Percentiles rank a stretch among this genome's conserved stretches.
Conservation (phyloP, 2,888 invertebrate species). For the Encarsia formosa region DNA sequence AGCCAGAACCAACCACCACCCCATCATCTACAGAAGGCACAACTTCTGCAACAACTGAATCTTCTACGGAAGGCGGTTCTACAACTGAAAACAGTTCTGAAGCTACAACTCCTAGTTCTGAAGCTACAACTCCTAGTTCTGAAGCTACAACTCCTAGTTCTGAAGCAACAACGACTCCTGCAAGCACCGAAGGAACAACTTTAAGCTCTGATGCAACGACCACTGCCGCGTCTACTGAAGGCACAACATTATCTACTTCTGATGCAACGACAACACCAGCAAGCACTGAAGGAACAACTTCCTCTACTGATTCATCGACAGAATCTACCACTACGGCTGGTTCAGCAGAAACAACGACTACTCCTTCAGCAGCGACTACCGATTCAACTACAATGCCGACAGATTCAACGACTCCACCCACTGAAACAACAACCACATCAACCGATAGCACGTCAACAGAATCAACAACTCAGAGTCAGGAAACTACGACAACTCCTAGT, state of each 20-base stretch:
- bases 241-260: neutral
- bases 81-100: constrained; percentile 7
- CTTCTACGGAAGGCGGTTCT: constrained; percentile 11
- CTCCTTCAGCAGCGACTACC: constrained; percentile 5
- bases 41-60: constrained; percentile 11
- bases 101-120: constrained; percentile 16
- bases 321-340: constrained; percentile 24
- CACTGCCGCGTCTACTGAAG: neutral
- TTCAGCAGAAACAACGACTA: constrained; percentile 13
- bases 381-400: too few relatives aligned
- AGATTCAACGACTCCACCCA: constrained; percentile 8
- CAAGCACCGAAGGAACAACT: constrained; percentile 15
- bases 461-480: neutral
- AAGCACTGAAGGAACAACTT: neutral
- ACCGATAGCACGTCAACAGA: constrained; percentile 6
- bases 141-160: constrained; percentile 17
- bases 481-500: constrained; percentile 17
- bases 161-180: constrained; percentile 16
- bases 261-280: neutral
- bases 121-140: neutral
- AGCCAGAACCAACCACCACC: constrained; percentile 13
- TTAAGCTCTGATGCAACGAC: neutral
- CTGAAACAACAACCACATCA: constrained; percentile 7
- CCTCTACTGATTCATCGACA: constrained; percentile 19
- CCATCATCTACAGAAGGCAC: constrained; percentile 14